phyloP scores from a whole-genome alignment of 1,140 invertebrate genomes.

The Drosophila watanabei region DNA sequence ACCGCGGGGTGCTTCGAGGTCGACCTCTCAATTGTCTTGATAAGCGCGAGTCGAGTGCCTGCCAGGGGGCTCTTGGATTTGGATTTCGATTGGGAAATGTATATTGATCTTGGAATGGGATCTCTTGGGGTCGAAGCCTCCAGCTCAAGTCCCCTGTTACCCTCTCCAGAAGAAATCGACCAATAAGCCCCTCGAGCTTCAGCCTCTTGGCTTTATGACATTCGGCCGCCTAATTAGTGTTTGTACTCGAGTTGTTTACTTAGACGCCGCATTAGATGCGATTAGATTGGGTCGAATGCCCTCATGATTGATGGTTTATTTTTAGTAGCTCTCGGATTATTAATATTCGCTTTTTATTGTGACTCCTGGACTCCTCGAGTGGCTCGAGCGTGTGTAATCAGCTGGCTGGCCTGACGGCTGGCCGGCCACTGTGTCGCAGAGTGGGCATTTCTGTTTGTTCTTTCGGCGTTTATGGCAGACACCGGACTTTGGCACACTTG shows the following conservation, averaged over 20 bases:
- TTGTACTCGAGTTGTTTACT: conserved; percentile 69
- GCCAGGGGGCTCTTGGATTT: conserved; percentile 8
- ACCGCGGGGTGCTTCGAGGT: conserved; percentile 59
- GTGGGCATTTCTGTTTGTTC: conserved; percentile 19
- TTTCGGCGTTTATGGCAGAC: conserved; percentile 47
- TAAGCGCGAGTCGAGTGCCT: conserved; percentile 40
- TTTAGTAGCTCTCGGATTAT: conserved; percentile 75
- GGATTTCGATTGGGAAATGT: conserved; percentile 4
- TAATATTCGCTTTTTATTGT: conserved; percentile 64
- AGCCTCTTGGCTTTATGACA: conserved; percentile 50
- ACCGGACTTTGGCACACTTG: conserved; percentile 53
- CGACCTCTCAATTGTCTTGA: conserved; percentile 67
- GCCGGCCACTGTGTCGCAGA: conserved; percentile 14
- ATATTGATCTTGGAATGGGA: conserved; percentile 16
- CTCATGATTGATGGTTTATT: conserved; percentile 79
- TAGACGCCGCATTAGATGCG: conserved; percentile 73
- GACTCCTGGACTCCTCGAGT: conserved; percentile 49
- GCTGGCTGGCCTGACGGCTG: conserved; percentile 11
- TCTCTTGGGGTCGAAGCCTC: conserved; percentile 11
- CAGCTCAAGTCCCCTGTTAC: neutral
- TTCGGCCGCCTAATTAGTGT: conserved; percentile 48
- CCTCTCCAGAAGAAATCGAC: conserved; percentile 15
- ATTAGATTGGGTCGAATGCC: conserved; percentile 71
- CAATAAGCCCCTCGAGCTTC: conserved; percentile 4
- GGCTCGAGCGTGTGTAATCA: conserved; percentile 34